Evolutionary conservation across 2,113 vertebrate species (phyloP), one percentile per base, ranked within the genome.

Genomic region (Carassius gibelio): DNA sequence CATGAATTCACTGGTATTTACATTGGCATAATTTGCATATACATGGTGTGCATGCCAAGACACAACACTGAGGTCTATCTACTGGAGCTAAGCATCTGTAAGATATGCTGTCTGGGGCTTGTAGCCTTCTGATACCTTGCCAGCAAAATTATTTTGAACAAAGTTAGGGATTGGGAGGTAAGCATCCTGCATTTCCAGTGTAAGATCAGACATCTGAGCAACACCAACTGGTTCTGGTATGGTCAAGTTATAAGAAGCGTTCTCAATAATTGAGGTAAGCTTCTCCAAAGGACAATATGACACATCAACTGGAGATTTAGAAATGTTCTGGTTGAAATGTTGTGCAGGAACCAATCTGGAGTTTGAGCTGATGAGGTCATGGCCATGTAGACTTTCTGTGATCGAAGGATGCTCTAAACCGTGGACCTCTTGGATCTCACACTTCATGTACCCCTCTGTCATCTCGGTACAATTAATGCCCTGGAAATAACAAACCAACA

Each of bases 201-300:
- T n/a, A 76, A 62, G 82, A 19, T 48, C 75, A 11, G 75, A 30
- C 19, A 26, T 23, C 45, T 62, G 17, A 15, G 26, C 30, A 50
- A 15, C 38, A 72, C 38, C 8, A 15, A 7, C 9, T 23, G 50
- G 74, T 50, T 45, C 23, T n/a, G 21, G 23, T 1, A 61, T 2
- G 69, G 66, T 5, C 15, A 84, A 2, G 66, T 42, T 61, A 19
- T 87, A 87, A 26, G 75, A 38, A 50, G 75, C 81, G 52, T 87
- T 84, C 6, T 83, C 38, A 64, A 83, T 59, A 80, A 48, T 6
- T 64, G 78, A 64, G 14, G 7, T 19, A 6, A 81, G 45, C 6
- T 34, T 45, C 38, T 48, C 0, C 30, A 13, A 5, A 50, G 8
- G 13, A 34, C 14, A 26, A 59, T 50, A 19, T 17, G 52, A 64